Percentiles rank a stretch among this genome's conserved stretches.
Evolutionary conservation across 2,797 vertebrate species (phyloP).

Genomic region (Scarus forsteni): DNA sequence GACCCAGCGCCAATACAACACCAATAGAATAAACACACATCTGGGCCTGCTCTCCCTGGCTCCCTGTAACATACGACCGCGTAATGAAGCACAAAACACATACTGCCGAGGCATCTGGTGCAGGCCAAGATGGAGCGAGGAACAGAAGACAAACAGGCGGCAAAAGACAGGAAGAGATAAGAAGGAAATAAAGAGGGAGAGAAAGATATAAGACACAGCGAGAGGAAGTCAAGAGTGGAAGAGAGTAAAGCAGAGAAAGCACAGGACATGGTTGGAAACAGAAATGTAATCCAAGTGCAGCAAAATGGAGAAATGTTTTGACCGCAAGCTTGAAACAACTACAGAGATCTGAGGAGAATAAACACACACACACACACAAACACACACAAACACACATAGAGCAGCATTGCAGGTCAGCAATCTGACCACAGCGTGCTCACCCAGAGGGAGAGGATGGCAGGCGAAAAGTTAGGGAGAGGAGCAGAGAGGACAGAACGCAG

Average conservation of each 20-base stretch:
- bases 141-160: conserved; percentile 28
- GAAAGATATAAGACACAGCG: background rate
- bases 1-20: conserved; percentile 33
- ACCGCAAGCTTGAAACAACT: conserved; percentile 56
- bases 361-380: conserved; percentile 39
- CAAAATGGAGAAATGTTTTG: conserved; percentile 41
- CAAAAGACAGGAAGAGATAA: background rate
- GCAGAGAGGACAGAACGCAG: conserved; percentile 31
- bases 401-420: conserved; percentile 62
- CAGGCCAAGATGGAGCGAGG: conserved; percentile 43
- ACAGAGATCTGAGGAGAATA: conserved; percentile 46
- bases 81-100: conserved; percentile 78
- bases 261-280: background rate
- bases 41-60: conserved; percentile 49
- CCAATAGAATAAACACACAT: conserved; percentile 55
- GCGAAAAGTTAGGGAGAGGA: conserved; percentile 43
- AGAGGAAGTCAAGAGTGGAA: background rate
- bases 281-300: background rate
- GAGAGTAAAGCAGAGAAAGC: background rate
- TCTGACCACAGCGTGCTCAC: conserved; percentile 49
- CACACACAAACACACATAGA: conserved; percentile 19
- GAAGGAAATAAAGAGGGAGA: background rate
- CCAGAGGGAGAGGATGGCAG: conserved; percentile 42
- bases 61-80: conserved; percentile 68
- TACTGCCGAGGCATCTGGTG: conserved; percentile 80